These are phyloP conservation scores for Ophonus ardosiacus DNA, from an alignment of 2,888 invertebrate species.

Conservation along the genomic window DNA sequence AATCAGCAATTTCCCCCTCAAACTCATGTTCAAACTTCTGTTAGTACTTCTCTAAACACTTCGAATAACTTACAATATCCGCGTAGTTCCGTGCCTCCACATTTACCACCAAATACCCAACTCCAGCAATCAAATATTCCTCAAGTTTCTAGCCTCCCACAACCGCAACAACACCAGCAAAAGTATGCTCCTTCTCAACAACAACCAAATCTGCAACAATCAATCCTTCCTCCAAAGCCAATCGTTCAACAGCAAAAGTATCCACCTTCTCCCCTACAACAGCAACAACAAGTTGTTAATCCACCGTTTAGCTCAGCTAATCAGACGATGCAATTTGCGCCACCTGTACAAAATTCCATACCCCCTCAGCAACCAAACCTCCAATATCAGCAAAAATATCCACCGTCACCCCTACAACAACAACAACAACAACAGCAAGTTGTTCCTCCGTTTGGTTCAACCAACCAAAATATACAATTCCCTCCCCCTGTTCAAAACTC, in stretches of 20 bases:
- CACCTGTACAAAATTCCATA: no score
- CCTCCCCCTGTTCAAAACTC: background rate
- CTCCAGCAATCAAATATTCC: conserved; percentile 31
- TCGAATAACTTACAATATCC: background rate
- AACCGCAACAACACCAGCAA: conserved; percentile 14
- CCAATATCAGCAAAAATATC: conserved; percentile 54
- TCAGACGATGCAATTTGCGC: background rate
- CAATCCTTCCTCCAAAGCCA: conserved; percentile 66
- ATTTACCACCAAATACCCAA: conserved; percentile 15
- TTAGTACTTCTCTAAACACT: background rate
- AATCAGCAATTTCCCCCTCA: conserved; percentile 5
- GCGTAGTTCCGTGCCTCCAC: conserved; percentile 2
- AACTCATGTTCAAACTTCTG: conserved; percentile 16
- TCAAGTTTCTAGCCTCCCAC: background rate
- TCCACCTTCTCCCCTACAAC: conserved; percentile 52
- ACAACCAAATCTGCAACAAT: conserved; percentile 57
- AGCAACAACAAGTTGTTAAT: conserved; percentile 1
- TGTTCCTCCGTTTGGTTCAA: conserved; percentile 40
- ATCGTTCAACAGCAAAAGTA: conserved; percentile 65
- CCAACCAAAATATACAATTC: background rate
- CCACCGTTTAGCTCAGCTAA: conserved; percentile 4
- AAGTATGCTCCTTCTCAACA: conserved; percentile 64
- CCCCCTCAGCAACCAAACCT: no score
- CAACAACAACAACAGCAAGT: conserved; percentile 8
- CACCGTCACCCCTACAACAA: conserved; percentile 37